Percentiles rank a stretch among this genome's conserved stretches.
phyloP scores from a whole-genome alignment of 92 coral and sea anemone species.

The Palythoa heliodiscus region DNA sequence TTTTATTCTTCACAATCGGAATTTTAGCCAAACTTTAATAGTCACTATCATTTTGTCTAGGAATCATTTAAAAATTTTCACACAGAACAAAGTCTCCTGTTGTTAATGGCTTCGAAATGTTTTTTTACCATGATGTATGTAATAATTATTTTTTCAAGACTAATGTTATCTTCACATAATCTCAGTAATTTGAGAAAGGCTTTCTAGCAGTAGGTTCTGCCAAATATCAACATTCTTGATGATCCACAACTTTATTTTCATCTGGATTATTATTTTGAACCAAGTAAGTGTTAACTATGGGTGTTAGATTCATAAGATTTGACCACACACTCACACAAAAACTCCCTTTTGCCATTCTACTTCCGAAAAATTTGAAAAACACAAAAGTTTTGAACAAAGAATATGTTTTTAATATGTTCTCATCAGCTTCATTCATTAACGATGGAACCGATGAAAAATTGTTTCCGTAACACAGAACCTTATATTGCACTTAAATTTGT shows the following conservation, averaged over 20 bases:
- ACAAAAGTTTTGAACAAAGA: background rate
- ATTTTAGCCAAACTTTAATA: background rate
- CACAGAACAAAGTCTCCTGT: background rate
- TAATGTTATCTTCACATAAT: constrained; percentile 33
- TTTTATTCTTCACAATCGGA: background rate
- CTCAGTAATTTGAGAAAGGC: constrained; percentile 41
- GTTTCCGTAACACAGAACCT: background rate
- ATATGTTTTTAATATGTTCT: background rate
- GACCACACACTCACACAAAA: background rate
- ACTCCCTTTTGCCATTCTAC: background rate
- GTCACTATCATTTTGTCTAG: background rate
- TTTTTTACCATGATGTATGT: constrained; percentile 3
- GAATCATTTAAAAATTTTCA: background rate
- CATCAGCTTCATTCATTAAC: background rate
- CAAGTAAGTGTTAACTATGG: constrained; percentile 13
- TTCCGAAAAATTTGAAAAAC: background rate
- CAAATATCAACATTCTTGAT: constrained; percentile 4
- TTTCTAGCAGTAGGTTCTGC: constrained; percentile 9
- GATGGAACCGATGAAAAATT: background rate
- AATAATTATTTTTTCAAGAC: constrained; percentile 40
- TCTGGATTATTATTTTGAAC: constrained; percentile 13
- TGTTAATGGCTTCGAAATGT: background rate
- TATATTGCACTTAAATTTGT: background rate
- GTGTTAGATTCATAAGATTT: background rate
- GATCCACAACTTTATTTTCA: constrained; percentile 10